phyloP scores from a whole-genome alignment of 2,797 vertebrate genomes.

The Sebastes alutus region DNA sequence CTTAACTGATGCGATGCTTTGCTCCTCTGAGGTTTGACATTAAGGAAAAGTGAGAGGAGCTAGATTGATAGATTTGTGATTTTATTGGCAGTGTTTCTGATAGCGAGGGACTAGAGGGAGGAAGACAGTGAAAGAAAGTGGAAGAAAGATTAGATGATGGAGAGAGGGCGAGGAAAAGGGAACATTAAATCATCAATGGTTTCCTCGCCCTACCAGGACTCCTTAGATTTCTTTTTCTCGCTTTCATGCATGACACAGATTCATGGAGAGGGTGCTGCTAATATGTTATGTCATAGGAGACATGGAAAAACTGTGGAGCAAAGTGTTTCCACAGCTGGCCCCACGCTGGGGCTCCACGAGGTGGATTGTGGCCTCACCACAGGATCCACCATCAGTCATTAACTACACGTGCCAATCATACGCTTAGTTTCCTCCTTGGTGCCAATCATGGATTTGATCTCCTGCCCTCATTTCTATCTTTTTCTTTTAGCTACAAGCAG shows the following conservation, averaged over 20 bases:
- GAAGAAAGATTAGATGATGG: neutral
- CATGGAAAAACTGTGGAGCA: constrained; percentile 39
- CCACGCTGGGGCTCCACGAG: constrained; percentile 46
- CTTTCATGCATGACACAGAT: constrained; percentile 43
- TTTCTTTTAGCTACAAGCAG: neutral
- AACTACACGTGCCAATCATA: constrained; percentile 42
- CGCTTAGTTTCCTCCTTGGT: neutral
- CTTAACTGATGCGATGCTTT: neutral
- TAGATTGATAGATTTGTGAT: constrained; percentile 45
- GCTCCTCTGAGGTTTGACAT: neutral
- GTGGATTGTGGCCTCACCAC: constrained; percentile 33
- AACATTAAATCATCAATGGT: constrained; percentile 12
- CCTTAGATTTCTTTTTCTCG: constrained; percentile 33
- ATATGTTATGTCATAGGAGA: constrained; percentile 54
- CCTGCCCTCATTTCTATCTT: neutral
- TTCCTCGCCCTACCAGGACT: neutral
- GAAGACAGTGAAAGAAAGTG: neutral
- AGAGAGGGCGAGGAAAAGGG: neutral
- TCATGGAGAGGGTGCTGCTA: constrained; percentile 31
- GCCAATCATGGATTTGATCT: neutral
- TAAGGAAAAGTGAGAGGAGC: neutral
- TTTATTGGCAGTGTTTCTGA: constrained; percentile 21
- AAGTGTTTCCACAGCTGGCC: constrained; percentile 76
- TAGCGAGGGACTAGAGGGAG: neutral
- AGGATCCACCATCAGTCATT: constrained; percentile 43